phyloP scores from a whole-genome alignment of 2,797 vertebrate genomes.

The Gallinago nigripennis region DNA sequence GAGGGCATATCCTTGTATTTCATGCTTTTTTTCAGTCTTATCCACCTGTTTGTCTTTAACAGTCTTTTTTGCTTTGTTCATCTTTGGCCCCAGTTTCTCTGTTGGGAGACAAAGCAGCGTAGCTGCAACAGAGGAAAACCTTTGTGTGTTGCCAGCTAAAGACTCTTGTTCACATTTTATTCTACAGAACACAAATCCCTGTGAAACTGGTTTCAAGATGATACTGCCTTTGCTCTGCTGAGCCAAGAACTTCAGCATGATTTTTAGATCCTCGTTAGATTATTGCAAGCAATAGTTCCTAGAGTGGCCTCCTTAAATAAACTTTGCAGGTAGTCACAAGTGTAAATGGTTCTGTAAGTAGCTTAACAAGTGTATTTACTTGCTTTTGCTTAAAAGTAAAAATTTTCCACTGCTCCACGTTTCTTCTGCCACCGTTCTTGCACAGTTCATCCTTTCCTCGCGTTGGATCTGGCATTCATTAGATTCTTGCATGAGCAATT shows the following conservation, averaged over 20 bases:
- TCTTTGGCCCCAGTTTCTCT: slow-evolving; percentile 6
- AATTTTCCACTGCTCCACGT: background rate
- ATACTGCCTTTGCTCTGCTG: background rate
- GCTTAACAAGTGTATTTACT: background rate
- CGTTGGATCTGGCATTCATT: background rate
- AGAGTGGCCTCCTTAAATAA: background rate
- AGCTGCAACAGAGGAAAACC: background rate
- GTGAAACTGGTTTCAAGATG: background rate
- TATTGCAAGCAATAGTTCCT: background rate
- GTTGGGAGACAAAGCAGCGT: background rate
- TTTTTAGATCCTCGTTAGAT: background rate
- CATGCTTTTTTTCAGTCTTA: background rate
- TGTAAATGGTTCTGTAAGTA: background rate
- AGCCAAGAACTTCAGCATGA: background rate
- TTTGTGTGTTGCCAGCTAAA: background rate
- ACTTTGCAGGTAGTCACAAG: background rate
- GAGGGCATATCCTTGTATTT: background rate
- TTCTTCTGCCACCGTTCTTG: background rate
- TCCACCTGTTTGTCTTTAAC: slow-evolving; percentile 28
- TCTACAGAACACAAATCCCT: background rate
- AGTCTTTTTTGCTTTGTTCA: background rate
- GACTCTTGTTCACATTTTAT: background rate
- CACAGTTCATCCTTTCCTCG: background rate
- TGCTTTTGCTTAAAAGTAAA: background rate
- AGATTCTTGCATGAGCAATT: background rate